Percentiles rank a stretch among this genome's conserved stretches.
Conservation (phyloP, 2,113 vertebrate genomes). For the Meleagris gallopavo region DNA sequence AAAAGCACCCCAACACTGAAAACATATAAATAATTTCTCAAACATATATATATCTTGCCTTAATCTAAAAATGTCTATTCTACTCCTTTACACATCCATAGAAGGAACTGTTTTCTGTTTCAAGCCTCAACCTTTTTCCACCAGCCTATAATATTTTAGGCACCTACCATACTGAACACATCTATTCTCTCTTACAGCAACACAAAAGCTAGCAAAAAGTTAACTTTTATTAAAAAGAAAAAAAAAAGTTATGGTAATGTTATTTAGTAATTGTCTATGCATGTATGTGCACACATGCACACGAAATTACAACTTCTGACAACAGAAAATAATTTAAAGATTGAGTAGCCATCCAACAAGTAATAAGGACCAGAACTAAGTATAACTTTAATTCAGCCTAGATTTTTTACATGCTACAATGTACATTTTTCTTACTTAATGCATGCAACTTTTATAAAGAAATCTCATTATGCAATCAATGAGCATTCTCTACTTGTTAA, state of each 20-base stretch:
- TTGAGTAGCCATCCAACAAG: neutral
- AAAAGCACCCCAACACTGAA: neutral
- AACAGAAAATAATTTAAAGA: neutral
- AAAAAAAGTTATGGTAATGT: too few relatives aligned
- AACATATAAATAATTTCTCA: neutral
- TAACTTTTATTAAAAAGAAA: too few relatives aligned
- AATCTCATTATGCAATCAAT: neutral
- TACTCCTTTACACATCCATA: neutral
- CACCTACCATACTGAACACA: neutral
- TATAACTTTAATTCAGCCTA: neutral
- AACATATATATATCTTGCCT: neutral
- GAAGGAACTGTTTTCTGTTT: neutral
- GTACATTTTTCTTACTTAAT: neutral
- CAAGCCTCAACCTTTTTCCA: neutral
- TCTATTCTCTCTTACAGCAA: neutral
- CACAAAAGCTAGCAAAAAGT: neutral
- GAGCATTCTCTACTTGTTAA: neutral
- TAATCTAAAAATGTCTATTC: neutral
- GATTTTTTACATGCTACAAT: neutral
- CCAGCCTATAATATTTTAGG: neutral
- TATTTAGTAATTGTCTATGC: too few relatives aligned
- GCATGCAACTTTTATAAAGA: neutral
- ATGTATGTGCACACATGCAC: accelerated
- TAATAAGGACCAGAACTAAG: neutral
- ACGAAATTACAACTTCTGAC: neutral